Evolutionary conservation across 2,113 vertebrate species (phyloP).

Genomic region (Tachuris rubrigastra): DNA sequence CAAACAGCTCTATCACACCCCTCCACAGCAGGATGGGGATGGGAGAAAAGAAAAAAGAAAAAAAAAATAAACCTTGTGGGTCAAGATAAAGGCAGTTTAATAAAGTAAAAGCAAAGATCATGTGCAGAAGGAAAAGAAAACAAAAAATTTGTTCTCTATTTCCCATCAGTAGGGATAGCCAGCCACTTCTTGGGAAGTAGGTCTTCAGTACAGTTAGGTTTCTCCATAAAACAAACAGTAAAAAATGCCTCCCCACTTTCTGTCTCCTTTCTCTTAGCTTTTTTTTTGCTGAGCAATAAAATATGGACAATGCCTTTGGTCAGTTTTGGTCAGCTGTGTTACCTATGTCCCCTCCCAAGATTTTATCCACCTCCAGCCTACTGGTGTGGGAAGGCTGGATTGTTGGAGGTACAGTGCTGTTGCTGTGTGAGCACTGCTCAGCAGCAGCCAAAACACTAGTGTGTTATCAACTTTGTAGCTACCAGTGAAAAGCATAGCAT

Average conservation of each 20-base stretch:
- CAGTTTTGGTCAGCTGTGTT: background rate
- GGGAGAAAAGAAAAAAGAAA: background rate
- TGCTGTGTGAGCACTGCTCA: background rate
- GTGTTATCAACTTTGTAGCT: background rate
- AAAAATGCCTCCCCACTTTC: background rate
- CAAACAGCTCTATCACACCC: background rate
- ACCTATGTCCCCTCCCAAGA: background rate
- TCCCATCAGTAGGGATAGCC: background rate
- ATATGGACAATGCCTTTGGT: background rate
- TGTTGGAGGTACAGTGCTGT: background rate
- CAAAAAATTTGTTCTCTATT: background rate
- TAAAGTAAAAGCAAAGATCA: background rate
- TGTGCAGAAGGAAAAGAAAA: background rate
- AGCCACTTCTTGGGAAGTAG: background rate
- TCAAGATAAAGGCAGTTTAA: background rate
- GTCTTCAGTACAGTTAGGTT: background rate
- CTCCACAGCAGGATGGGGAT: background rate
- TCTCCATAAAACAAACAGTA: background rate
- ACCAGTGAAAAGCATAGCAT: background rate
- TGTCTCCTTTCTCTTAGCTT: background rate
- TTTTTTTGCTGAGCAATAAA: background rate
- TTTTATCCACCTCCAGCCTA: background rate
- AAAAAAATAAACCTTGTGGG: fast-evolving
- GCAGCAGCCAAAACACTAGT: background rate
- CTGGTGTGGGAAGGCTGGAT: background rate